These are phyloP conservation scores for Varanus komodoensis DNA, from an alignment of 2,113 vertebrate genomes.

Conservation along the genomic window DNA sequence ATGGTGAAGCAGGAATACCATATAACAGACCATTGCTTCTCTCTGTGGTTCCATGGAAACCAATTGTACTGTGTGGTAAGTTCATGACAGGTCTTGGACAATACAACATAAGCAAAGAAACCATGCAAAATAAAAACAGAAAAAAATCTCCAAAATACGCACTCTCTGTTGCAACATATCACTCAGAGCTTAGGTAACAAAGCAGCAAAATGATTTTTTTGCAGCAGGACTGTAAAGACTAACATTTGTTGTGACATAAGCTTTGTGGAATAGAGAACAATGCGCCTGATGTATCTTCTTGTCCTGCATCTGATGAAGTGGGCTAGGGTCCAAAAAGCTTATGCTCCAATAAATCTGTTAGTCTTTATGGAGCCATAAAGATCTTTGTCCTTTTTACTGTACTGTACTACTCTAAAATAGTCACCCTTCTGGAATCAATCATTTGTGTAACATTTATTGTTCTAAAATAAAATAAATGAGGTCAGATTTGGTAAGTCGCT, in stretches of 20 bases:
- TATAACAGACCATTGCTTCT: no score
- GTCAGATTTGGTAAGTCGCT: background rate
- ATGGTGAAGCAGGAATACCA: no score
- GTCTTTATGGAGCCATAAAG: background rate
- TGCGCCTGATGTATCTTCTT: background rate
- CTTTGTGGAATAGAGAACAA: background rate
- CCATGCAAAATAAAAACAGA: background rate
- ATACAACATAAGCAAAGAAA: background rate
- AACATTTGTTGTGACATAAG: background rate
- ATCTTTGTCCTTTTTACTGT: background rate
- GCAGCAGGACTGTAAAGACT: background rate
- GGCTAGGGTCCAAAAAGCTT: background rate
- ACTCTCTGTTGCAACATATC: background rate
- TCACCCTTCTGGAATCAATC: background rate
- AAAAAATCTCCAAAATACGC: background rate
- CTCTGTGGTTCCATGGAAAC: no score
- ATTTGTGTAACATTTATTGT: background rate
- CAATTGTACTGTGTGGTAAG: no score
- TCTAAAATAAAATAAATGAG: background rate
- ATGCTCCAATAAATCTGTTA: background rate
- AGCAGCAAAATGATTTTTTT: background rate
- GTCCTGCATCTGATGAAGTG: background rate
- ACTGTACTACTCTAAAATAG: background rate
- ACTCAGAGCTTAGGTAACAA: no score
- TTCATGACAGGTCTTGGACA: no score